Evolutionary conservation across 1,140 invertebrate species (phyloP).

Genomic region (Araneus ventricosus): DNA sequence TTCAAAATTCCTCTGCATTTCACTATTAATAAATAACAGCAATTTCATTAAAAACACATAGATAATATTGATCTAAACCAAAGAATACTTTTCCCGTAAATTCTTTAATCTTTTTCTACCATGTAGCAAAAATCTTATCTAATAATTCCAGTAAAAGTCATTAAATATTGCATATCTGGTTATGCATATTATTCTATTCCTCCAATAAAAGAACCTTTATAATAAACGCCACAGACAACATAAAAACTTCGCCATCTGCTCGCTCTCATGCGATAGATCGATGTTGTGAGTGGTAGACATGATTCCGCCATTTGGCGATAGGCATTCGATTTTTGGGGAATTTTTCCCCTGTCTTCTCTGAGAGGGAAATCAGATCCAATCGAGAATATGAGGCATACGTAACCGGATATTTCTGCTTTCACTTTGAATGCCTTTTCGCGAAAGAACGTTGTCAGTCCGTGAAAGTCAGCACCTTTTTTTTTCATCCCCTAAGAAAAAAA

Average conservation of each 20-base stretch:
- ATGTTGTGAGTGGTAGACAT: conserved; percentile 10
- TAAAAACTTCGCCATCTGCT: background rate
- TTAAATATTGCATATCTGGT: background rate
- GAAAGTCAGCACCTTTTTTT: background rate
- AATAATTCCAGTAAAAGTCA: background rate
- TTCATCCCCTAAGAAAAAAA: background rate
- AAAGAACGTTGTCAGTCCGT: background rate
- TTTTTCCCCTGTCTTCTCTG: conserved; percentile 29
- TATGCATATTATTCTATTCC: background rate
- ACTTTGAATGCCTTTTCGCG: background rate
- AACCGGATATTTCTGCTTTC: conserved; percentile 10
- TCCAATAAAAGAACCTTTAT: background rate
- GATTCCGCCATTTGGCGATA: conserved; percentile 52
- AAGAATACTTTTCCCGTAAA: background rate
- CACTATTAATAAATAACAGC: no score
- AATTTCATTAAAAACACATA: no score
- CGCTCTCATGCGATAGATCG: background rate
- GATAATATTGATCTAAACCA: no score
- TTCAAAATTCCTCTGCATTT: no score
- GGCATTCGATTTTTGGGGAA: conserved; percentile 40
- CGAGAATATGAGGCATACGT: conserved; percentile 33
- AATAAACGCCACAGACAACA: background rate
- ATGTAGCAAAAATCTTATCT: background rate
- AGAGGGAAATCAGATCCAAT: conserved; percentile 53
- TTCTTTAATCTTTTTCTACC: background rate